A percentile compares a stretch with the other conserved stretches of the same genome.
These are phyloP conservation scores for Oenanthe melanoleuca DNA, from an alignment of 2,113 vertebrate species.

Conservation along the genomic window DNA sequence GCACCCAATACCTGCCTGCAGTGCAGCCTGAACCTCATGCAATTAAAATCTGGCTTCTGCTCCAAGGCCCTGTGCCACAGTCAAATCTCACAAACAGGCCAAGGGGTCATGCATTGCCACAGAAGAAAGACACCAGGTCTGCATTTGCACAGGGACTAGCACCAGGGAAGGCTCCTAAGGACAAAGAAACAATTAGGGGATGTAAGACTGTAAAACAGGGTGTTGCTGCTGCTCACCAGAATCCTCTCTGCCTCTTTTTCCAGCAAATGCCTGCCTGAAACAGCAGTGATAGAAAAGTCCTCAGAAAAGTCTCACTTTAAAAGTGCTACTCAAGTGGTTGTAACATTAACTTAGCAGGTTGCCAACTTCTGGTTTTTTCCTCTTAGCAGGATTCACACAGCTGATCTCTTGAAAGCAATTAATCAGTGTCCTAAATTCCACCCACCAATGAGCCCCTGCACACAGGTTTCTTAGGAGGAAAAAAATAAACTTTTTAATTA, in stretches of 20 bases:
- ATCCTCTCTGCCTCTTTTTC: neutral
- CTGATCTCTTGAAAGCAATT: constrained; percentile 63
- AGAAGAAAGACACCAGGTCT: neutral
- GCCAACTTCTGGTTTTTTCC: neutral
- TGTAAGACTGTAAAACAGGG: neutral
- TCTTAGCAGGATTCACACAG: neutral
- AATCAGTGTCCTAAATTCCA: constrained; percentile 68
- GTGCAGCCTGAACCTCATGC: neutral
- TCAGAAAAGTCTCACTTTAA: neutral
- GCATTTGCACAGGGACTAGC: neutral
- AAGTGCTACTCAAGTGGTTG: neutral
- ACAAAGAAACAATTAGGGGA: neutral
- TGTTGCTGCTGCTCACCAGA: fast-evolving
- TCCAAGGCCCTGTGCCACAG: neutral
- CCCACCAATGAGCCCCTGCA: constrained; percentile 14
- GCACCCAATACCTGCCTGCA: neutral
- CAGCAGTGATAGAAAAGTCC: neutral
- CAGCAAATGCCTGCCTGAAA: neutral
- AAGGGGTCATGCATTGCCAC: fast-evolving
- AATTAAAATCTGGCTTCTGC: neutral
- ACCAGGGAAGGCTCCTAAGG: neutral
- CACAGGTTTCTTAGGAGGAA: constrained; percentile 59
- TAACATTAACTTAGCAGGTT: neutral
- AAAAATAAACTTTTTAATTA: constrained; percentile 77
- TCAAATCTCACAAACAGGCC: neutral